Evolutionary conservation across 2,113 vertebrate species (phyloP).

Genomic region (Scatophagus argus): DNA sequence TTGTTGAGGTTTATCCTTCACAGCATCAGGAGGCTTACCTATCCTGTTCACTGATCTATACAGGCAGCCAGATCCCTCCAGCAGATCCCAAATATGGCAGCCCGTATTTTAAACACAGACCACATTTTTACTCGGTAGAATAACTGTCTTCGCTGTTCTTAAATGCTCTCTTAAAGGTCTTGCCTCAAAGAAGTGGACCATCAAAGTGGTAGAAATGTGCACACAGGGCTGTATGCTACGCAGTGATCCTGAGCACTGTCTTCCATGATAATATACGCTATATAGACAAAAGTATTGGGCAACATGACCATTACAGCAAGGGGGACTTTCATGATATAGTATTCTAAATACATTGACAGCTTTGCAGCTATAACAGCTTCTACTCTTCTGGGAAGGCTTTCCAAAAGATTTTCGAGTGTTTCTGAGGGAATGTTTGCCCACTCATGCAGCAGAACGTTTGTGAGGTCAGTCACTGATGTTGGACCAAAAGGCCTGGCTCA

Average conservation of each 20-base stretch:
- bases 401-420: too few relatives aligned
- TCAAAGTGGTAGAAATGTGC: neutral
- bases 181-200: neutral
- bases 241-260: neutral
- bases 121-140: neutral
- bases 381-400: too few relatives aligned
- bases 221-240: neutral
- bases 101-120: neutral
- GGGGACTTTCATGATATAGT: too few relatives aligned
- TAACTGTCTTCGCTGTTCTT: neutral
- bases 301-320: too few relatives aligned
- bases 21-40: neutral
- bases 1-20: neutral
- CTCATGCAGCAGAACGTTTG: too few relatives aligned
- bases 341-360: too few relatives aligned
- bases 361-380: too few relatives aligned
- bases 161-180: neutral
- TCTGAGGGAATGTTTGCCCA: too few relatives aligned
- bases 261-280: neutral
- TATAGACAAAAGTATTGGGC: too few relatives aligned
- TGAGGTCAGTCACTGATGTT: too few relatives aligned
- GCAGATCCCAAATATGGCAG: neutral
- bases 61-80: neutral
- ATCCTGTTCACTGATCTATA: neutral
- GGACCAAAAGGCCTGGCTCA: too few relatives aligned